A percentile compares a stretch with the other conserved stretches of the same genome.
Evolutionary conservation across 2,113 vertebrate genomes (phyloP).

Genomic region (Peromyscus californicus): DNA sequence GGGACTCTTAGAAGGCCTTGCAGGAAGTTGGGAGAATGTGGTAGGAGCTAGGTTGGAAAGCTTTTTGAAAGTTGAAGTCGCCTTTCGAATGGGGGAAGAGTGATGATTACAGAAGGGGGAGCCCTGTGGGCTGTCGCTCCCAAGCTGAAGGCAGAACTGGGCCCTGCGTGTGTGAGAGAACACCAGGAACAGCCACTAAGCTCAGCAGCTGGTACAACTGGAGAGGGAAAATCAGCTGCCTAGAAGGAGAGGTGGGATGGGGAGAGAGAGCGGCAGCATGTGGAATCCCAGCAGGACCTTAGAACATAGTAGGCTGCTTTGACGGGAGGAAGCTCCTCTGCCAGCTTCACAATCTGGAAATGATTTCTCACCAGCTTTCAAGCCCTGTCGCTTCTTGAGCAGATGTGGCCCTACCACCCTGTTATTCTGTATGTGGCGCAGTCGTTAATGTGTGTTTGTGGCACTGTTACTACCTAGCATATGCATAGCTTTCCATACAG

Average conservation of each 20-base stretch:
- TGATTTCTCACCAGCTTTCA: conserved; percentile 48
- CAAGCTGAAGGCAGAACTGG: conserved; percentile 40
- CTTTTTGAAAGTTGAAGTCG: conserved; percentile 14
- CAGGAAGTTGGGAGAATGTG: not conserved
- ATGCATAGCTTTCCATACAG: not conserved
- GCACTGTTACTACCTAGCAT: not conserved
- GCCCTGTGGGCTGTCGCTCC: not conserved
- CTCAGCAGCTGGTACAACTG: not conserved
- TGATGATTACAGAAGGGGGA: not conserved
- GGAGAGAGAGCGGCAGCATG: not conserved
- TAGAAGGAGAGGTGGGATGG: not conserved
- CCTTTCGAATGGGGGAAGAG: conserved; percentile 19
- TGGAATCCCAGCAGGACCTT: not conserved
- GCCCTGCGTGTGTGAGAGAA: not conserved
- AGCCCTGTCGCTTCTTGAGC: not conserved
- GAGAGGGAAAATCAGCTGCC: not conserved
- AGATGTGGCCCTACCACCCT: not conserved
- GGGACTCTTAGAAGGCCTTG: not conserved
- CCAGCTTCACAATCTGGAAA: conserved; percentile 23
- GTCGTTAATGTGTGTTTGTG: not conserved
- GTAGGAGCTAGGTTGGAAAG: conserved; percentile 17
- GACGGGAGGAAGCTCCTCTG: conserved; percentile 27
- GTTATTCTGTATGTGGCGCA: not conserved
- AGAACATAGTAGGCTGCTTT: conserved; percentile 36
- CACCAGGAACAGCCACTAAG: not conserved